Percentiles rank a stretch among this genome's conserved stretches.
Evolutionary conservation across 2,113 vertebrate species (phyloP).

Genomic region (Phylloscopus whistleri): DNA sequence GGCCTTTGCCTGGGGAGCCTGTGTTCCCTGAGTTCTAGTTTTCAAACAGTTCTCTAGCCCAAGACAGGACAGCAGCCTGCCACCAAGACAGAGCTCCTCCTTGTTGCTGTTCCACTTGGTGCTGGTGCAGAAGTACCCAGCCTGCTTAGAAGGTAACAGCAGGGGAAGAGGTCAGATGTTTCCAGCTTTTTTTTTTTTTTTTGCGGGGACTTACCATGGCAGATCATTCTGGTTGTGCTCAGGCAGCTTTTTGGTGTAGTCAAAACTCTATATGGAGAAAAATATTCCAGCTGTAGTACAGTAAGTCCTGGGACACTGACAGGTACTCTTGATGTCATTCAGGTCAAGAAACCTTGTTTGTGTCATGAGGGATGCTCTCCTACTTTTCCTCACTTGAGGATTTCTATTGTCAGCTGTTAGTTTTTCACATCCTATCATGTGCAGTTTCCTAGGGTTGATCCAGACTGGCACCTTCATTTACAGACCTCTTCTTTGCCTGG

Average conservation of each 20-base stretch:
- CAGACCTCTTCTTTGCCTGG: background rate
- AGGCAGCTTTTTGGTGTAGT: background rate
- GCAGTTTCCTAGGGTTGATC: background rate
- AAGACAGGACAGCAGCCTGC: background rate
- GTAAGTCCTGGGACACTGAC: background rate
- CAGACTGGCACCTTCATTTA: background rate
- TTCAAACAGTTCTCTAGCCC: background rate
- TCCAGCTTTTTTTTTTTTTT: background rate
- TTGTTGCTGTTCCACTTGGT: background rate
- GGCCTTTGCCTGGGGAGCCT: background rate
- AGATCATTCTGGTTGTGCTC: background rate
- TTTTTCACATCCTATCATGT: background rate
- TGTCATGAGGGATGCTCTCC: background rate
- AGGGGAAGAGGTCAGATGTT: background rate
- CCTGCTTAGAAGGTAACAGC: background rate
- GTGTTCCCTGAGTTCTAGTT: conserved; percentile 15
- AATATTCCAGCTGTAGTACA: background rate
- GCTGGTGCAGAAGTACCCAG: background rate
- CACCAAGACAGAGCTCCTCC: background rate
- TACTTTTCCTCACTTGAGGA: background rate
- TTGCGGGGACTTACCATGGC: background rate
- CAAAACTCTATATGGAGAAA: background rate
- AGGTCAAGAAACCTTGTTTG: background rate
- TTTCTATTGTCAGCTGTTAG: background rate
- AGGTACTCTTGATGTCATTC: background rate